Conservation (phyloP, 1,140 invertebrate genomes). For the Achatina immaculata region DNA sequence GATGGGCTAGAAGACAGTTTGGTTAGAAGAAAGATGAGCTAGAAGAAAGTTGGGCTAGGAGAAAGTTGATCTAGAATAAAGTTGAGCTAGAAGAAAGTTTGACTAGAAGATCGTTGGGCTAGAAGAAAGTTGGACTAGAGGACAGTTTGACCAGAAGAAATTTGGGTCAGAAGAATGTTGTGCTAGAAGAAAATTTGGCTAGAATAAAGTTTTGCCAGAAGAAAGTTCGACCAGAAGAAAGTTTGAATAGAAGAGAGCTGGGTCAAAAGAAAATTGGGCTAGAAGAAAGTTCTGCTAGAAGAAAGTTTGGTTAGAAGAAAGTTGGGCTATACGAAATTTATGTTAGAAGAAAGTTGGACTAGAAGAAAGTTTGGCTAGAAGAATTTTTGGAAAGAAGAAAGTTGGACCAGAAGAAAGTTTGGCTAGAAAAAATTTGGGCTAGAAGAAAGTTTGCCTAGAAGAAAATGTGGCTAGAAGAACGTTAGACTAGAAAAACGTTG, state of each 20-base stretch:
- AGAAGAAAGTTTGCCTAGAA: no score
- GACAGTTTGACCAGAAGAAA: neutral
- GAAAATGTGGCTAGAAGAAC: neutral
- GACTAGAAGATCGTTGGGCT: neutral
- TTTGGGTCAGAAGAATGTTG: no score
- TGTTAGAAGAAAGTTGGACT: no score
- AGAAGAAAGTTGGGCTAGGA: neutral
- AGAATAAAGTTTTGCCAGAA: no score
- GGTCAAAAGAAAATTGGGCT: neutral
- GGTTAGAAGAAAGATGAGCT: no score
- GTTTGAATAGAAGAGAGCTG: no score
- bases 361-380: neutral
- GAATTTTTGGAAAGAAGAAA: no score
- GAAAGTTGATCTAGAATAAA: neutral
- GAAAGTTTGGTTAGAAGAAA: neutral
- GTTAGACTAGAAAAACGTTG: neutral
- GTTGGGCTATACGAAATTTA: neutral
- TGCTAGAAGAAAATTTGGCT: no score
- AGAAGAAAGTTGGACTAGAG: neutral
- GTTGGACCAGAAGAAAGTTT: no score
- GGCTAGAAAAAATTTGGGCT: no score
- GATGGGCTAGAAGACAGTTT: no score
- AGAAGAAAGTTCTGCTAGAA: neutral
- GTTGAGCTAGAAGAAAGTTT: neutral
- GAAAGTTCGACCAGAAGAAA: no score